These are phyloP conservation scores for Choreutis nemorana DNA, from an alignment of 2,888 invertebrate species.

Conservation along the genomic window DNA sequence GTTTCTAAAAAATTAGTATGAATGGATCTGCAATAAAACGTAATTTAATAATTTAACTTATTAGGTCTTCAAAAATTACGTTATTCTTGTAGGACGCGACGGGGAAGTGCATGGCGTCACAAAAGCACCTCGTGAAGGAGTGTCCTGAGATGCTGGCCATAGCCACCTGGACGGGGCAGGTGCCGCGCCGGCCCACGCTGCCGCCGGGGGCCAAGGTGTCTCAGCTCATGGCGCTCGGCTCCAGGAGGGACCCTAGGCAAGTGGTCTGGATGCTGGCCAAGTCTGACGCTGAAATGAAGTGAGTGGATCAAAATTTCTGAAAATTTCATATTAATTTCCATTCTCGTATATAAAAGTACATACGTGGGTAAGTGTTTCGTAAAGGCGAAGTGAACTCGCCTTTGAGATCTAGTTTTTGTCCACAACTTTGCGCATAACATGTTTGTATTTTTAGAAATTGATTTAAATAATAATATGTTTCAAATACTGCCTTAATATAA, in stretches of 20 bases:
- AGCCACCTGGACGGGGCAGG: conserved; percentile 80
- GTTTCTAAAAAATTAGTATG: background rate
- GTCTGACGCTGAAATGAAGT: conserved; percentile 81
- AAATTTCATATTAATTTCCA: too few species aligned
- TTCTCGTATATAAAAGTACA: too few species aligned
- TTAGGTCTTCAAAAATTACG: background rate
- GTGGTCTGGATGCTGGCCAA: conserved; percentile 85
- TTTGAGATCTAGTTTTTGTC: too few species aligned
- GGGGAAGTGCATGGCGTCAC: conserved; percentile 57
- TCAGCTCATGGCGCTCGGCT: conserved; percentile 82
- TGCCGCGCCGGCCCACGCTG: conserved; percentile 76
- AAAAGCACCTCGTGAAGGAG: conserved; percentile 73
- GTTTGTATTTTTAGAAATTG: too few species aligned
- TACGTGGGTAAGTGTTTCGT: too few species aligned
- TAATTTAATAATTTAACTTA: background rate
- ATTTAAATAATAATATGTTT: too few species aligned
- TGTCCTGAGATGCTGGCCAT: conserved; percentile 84
- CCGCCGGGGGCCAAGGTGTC: conserved; percentile 74
- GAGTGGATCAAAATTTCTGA: conserved; percentile 41
- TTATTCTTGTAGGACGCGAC: conserved; percentile 46
- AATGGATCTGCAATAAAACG: background rate
- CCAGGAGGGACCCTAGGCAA: conserved; percentile 70
- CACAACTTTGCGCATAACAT: too few species aligned
- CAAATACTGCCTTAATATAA: too few species aligned
- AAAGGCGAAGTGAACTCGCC: too few species aligned